Base-by-base conservation (phyloP, 35 echinoderm and acorn worm genomes). In the Heliocidaris tuberculata region DNA sequence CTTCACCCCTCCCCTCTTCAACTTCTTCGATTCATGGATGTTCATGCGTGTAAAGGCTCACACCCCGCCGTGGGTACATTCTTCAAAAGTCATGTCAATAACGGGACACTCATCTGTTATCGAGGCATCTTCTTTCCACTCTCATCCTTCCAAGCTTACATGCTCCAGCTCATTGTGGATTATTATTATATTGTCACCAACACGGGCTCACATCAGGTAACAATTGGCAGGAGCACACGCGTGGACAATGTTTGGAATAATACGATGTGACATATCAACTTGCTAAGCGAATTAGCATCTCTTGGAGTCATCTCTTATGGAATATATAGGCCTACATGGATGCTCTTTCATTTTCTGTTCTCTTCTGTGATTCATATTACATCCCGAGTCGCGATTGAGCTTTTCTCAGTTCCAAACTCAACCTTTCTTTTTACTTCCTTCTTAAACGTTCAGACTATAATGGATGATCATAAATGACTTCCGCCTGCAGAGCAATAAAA, bases 221-320 rank as follows among this genome's bases (percentile, higher is more conserved):
- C 31, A 24, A 89, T 89, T 89, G 47, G 47, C 29, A 89, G 87
- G 31, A 89, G 87, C 31, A 93, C 91, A 93, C 91, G 87, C 24
- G 91, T 93, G 91, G 91, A 93, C 31, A 52, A 93, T 93, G 91
- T 50, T 93, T 93, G 91, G 91, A 93, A 48, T 93, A 93, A 93
- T 93, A 93, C 91, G 50, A 49, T 30, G 50, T 93, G 47, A 93
- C 47, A 93, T 50, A 30, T 93, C 47, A 49, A 93, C 47, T 93
- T 50, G 91, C 91, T 54, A 93, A 49, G 91, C 47, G 91, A 59
- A 93, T 48, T 27, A 49, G 29, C 91, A 93, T 59, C 91, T 49
- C 47, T 78, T 19, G 21, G 8, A 78, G 27, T 89, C 47, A 89
- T 93, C 91, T 32, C 91, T n/a, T 78, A 2, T 78, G 65, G 65